Conservation (phyloP, 2,113 vertebrate genomes). For the Caracal caracal region DNA sequence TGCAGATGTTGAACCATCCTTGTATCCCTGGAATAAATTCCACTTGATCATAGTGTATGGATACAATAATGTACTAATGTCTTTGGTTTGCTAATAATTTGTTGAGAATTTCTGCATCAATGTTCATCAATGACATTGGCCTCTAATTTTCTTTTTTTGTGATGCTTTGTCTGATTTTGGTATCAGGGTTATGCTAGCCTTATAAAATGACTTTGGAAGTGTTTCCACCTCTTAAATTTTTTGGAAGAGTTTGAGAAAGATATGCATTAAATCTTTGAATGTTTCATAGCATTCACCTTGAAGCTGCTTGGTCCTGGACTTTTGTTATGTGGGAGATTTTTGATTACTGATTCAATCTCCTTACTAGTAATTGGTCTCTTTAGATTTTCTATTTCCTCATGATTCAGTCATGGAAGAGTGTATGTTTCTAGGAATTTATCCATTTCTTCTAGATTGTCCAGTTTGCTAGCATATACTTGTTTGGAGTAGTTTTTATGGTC, state of each 20-base stretch:
- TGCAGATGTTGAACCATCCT: not conserved
- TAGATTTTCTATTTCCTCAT: not conserved
- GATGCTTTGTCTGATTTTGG: not conserved
- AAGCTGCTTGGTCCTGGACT: not conserved
- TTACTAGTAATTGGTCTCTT: not conserved
- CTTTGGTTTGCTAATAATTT: not conserved
- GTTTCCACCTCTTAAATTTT: not conserved
- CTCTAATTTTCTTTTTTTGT: not conserved
- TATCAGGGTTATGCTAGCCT: not conserved
- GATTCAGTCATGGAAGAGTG: not conserved
- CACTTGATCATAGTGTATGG: not conserved
- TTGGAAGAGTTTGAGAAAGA: not conserved
- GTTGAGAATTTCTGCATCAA: not conserved
- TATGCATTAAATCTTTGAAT: not conserved
- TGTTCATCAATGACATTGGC: not conserved
- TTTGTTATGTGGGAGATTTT: not conserved
- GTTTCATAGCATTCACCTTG: not conserved
- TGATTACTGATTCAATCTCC: not conserved
- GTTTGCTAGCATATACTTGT: not conserved
- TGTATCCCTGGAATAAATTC: not conserved
- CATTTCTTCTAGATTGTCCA: not conserved
- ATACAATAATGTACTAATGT: not conserved
- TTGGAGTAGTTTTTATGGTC: not conserved
- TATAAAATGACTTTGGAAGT: not conserved
- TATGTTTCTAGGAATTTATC: not conserved